Percentiles rank a stretch among this genome's conserved stretches.
phyloP scores from a whole-genome alignment of 2,113 vertebrate species.

The Prolemur simus region DNA sequence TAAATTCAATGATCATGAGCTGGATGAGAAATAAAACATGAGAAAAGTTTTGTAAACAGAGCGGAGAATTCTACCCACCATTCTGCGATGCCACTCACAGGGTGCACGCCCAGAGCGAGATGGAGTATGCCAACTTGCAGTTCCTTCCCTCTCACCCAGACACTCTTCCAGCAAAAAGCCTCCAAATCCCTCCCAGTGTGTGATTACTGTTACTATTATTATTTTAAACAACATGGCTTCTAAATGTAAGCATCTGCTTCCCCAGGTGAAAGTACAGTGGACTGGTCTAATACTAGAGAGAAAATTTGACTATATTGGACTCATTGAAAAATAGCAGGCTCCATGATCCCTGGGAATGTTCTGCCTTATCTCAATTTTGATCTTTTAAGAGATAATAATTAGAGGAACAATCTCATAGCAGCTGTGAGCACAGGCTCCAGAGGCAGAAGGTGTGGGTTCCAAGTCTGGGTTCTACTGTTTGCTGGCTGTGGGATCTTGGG shows the following conservation, averaged over 20 bases:
- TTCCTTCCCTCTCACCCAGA: background rate
- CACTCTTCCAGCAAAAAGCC: background rate
- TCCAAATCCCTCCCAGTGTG: too few species aligned
- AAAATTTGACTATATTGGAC: rapidly evolving
- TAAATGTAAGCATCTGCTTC: background rate
- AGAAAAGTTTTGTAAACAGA: background rate
- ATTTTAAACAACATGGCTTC: background rate
- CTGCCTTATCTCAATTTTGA: background rate
- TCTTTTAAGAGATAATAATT: background rate
- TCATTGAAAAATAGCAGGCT: too few species aligned
- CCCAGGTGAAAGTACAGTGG: background rate
- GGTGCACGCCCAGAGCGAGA: rapidly evolving
- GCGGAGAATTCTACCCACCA: background rate
- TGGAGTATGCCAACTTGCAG: rapidly evolving
- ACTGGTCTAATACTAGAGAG: background rate
- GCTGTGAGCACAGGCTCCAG: background rate
- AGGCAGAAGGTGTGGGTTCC: too few species aligned
- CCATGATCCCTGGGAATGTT: background rate
- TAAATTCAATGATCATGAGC: background rate
- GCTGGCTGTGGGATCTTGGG: rapidly evolving
- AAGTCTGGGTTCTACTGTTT: too few species aligned
- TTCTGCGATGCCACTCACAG: background rate
- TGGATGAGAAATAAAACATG: background rate
- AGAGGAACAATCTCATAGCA: background rate
- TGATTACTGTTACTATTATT: background rate